phyloP scores from a whole-genome alignment of 2,113 vertebrate genomes.

The Dolichallabes microphthalmus region DNA sequence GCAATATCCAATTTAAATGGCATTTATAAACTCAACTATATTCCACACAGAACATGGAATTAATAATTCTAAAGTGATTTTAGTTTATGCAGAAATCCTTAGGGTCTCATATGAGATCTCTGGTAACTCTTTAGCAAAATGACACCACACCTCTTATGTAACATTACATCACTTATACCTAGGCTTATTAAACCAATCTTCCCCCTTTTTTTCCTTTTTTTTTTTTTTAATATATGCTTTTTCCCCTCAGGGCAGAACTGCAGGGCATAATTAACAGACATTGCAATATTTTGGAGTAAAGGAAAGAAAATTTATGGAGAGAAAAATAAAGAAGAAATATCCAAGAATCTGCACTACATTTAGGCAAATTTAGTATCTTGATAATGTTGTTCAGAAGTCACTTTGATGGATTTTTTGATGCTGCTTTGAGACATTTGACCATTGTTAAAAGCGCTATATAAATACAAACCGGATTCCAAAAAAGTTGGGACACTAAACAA shows the following conservation, averaged over 20 bases:
- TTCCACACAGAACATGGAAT: neutral
- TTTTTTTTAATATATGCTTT: neutral
- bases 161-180: neutral
- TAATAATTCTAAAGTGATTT: constrained; percentile 23
- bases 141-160: neutral
- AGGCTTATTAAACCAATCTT: neutral
- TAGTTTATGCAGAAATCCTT: neutral
- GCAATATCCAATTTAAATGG: constrained; percentile 30
- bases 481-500: too few species aligned
- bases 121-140: neutral
- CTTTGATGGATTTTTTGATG: neutral
- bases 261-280: neutral
- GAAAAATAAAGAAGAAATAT: neutral
- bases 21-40: constrained; percentile 2
- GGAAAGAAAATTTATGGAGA: neutral
- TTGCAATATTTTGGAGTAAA: neutral
- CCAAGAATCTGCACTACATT: neutral
- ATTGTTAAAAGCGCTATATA: too few species aligned
- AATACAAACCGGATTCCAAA: too few species aligned
- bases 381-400: neutral
- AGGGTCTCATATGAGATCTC: neutral
- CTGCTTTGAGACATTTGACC: too few species aligned
- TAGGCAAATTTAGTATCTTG: neutral
- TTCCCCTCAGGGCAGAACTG: neutral
- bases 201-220: neutral